These are phyloP conservation scores for Loripinus fragilis DNA, from an alignment of 2,888 invertebrate genomes.

Conservation along the genomic window DNA sequence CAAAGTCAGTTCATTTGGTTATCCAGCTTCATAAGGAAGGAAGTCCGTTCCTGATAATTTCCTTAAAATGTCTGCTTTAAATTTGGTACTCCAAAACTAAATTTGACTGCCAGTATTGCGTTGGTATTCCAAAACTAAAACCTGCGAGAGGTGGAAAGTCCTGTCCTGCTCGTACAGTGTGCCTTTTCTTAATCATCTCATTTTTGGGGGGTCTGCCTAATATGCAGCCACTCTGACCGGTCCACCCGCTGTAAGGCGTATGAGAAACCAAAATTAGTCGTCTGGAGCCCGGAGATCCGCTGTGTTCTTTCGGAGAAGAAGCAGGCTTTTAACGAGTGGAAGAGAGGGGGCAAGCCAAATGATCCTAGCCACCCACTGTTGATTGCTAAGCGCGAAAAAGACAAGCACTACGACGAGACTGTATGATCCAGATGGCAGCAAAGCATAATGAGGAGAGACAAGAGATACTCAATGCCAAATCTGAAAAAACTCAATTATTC, in stretches of 20 bases:
- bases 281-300: conserved; percentile 22
- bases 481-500: background rate
- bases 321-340: conserved; percentile 1
- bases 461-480: background rate
- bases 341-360: background rate
- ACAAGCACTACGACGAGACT: background rate
- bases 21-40: too few relatives aligned
- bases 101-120: too few relatives aligned
- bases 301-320: background rate
- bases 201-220: too few relatives aligned
- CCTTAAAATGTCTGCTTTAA: too few relatives aligned
- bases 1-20: too few relatives aligned
- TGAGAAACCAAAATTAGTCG: conserved; percentile 6
- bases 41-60: too few relatives aligned
- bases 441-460: background rate
- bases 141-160: too few relatives aligned
- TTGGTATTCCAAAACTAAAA: too few relatives aligned
- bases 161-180: too few relatives aligned
- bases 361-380: background rate
- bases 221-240: too few relatives aligned
- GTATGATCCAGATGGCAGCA: background rate
- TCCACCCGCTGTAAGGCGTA: background rate
- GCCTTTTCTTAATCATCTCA: too few relatives aligned
- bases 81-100: too few relatives aligned
- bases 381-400: background rate